Base-by-base conservation (phyloP, 2,797 vertebrate species). In the Pipistrellus pygmaeus region DNA sequence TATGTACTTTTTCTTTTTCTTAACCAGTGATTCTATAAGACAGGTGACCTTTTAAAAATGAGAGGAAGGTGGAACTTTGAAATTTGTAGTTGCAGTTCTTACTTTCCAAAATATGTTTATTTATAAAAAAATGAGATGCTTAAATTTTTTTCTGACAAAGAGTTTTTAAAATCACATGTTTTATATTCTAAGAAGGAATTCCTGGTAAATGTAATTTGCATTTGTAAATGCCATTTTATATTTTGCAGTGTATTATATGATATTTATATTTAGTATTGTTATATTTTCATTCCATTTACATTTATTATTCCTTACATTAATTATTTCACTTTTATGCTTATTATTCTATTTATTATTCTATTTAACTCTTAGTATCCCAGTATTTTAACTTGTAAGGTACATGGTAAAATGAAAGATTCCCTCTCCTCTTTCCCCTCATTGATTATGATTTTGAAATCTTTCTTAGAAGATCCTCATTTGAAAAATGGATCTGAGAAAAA, bases 391-490 rank as follows among this genome's bases (percentile, higher is more conserved):
- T 90, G 21, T 41, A 66, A 25, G 20, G 25, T 35, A 8, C 27
- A 17, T 60, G 66, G 20, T 64, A 91, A 93, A 87, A 75, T 55
- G 53, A 90, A 68, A 88, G 82, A 11, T 3, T 78, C 23, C 13
- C 6, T 9, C 20, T 82, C n/a, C 44, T 9, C 83, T 6, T 2
- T 12, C 48, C 10, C 23, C 23, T 90, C 35, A 66, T 14, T 88
- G 66, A 89, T 95, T 89, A 38, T 68, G 55, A 94, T 85, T 96
- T 95, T 89, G 66, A 96, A 95, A 87, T 85, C 13, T 53, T 91
- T 82, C 44, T 89, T 73, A 64, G 7, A 32, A 27, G 75, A 77
- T 48, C 27, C 53, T 95, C 53, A 84, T 88, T 91, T 89, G 57
- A 91, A 96, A 92, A 96, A 82, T 66, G 88, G 83, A 85, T 90